Conservation (phyloP, 2,113 vertebrate species). For the Gopherus evgoodei region DNA sequence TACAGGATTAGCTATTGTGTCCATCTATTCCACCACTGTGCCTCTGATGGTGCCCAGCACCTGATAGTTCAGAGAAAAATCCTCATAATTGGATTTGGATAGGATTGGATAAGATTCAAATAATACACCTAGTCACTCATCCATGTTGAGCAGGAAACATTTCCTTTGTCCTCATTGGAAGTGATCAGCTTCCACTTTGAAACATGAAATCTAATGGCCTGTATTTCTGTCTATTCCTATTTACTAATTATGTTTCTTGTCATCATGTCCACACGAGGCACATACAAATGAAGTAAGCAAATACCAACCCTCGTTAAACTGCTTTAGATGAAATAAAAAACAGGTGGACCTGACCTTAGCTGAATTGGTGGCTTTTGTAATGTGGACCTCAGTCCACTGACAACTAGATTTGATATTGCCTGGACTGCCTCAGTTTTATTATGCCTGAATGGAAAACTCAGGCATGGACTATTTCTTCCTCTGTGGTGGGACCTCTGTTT, state of each 20-base stretch:
- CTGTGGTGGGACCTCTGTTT: neutral
- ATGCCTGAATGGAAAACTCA: neutral
- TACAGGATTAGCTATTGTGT: neutral
- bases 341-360: neutral
- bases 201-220: neutral
- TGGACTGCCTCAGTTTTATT: neutral
- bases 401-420: neutral
- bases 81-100: neutral
- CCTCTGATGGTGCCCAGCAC: neutral
- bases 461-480: neutral
- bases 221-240: neutral
- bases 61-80: neutral
- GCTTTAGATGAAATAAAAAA: neutral
- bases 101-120: neutral
- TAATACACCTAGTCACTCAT: neutral
- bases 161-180: neutral
- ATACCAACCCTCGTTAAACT: neutral
- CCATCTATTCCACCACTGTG: neutral
- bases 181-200: accelerated
- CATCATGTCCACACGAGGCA: neutral
- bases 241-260: neutral
- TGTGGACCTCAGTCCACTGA: neutral
- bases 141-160: neutral
- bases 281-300: neutral
- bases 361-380: neutral